Conservation (phyloP, 2,888 invertebrate species). For the Lasioglossum oenotherae region DNA sequence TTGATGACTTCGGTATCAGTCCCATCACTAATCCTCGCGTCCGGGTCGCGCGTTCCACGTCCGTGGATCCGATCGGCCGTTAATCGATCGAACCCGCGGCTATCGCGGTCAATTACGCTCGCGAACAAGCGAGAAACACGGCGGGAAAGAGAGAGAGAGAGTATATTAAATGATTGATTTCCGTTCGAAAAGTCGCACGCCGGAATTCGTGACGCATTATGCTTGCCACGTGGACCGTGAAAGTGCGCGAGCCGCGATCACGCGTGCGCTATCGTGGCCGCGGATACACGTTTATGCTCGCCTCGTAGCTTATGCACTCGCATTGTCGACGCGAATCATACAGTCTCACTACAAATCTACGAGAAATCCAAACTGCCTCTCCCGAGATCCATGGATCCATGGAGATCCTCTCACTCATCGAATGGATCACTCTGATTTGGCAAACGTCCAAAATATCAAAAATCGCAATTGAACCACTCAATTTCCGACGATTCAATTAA, state of each 20-base stretch:
- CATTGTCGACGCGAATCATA: not conserved
- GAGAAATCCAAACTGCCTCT: not conserved
- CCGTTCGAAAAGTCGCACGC: slow-evolving; percentile 49
- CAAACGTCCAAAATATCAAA: not conserved
- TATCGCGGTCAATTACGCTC: slow-evolving; percentile 8
- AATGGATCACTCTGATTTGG: not conserved
- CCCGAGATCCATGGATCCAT: not conserved
- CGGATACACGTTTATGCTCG: not conserved
- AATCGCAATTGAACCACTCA: not conserved
- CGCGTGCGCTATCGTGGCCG: slow-evolving; percentile 7
- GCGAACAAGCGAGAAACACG: not conserved
- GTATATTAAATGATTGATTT: slow-evolving; percentile 32
- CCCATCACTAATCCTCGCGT: not conserved
- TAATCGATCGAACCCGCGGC: slow-evolving; percentile 10
- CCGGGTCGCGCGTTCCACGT: slow-evolving; percentile 6
- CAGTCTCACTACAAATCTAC: not conserved
- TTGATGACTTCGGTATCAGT: not conserved
- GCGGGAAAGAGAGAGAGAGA: not conserved
- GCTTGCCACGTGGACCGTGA: slow-evolving; percentile 61
- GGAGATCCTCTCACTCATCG: no score
- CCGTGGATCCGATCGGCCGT: slow-evolving; percentile 10
- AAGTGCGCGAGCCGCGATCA: slow-evolving; percentile 41
- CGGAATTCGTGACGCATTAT: slow-evolving; percentile 60
- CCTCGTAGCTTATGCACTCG: not conserved
- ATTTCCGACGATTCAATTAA: not conserved